Conservation (phyloP, 2,797 vertebrate genomes). For the Acanthis flammea region DNA sequence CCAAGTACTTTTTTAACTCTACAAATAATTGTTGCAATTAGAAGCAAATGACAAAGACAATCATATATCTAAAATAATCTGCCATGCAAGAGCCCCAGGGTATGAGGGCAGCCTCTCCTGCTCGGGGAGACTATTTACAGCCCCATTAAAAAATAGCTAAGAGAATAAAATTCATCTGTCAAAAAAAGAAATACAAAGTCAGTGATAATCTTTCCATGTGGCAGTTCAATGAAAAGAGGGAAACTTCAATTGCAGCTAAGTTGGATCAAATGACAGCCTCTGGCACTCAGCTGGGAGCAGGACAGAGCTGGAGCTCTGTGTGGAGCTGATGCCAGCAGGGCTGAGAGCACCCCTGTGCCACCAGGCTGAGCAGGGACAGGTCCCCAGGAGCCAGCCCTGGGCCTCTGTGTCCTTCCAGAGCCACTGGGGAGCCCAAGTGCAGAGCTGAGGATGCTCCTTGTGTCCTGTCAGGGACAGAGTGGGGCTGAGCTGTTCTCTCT, state of each 20-base stretch:
- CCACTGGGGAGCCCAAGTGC: background rate
- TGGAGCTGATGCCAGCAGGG: background rate
- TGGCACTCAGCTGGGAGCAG: background rate
- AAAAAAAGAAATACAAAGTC: constrained; percentile 45
- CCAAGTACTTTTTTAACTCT: constrained; percentile 54
- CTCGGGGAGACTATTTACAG: constrained; percentile 28
- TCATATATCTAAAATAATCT: constrained; percentile 21
- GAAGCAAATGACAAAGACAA: constrained; percentile 34
- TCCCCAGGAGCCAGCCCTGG: background rate
- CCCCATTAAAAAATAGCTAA: constrained; percentile 5
- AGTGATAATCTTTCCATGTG: constrained; percentile 19
- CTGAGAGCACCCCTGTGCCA: background rate
- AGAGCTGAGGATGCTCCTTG: background rate
- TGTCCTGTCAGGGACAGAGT: background rate
- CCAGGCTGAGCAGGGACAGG: background rate
- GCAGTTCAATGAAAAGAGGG: constrained; percentile 30
- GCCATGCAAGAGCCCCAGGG: background rate
- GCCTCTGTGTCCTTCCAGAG: background rate
- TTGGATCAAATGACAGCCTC: constrained; percentile 28
- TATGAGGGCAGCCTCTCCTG: background rate
- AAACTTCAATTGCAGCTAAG: constrained; percentile 49
- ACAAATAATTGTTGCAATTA: constrained; percentile 61
- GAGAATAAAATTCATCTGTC: constrained; percentile 29
- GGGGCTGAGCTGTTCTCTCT: background rate
- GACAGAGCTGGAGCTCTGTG: background rate